Conservation (phyloP, 1,140 invertebrate genomes). For the Papilio aristodemus region DNA sequence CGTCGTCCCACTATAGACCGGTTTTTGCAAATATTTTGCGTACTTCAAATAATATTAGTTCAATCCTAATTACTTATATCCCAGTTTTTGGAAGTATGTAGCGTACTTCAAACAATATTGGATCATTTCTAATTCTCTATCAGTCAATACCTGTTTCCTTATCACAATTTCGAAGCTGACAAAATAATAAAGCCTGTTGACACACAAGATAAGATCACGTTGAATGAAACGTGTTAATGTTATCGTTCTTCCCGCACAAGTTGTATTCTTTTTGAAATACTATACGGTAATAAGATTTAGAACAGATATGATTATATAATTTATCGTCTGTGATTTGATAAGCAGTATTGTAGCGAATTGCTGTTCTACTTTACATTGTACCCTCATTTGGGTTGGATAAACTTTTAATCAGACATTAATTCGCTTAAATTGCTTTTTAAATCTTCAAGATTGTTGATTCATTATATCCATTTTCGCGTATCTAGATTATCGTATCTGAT, state of each 20-base stretch:
- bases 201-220: constrained; percentile 17
- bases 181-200: background rate
- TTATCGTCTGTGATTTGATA: constrained; percentile 15
- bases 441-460: no score
- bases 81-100: no score
- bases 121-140: background rate
- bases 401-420: no score
- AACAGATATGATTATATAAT: background rate
- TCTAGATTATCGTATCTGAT: no score
- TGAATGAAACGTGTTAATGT: background rate
- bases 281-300: background rate
- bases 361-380: background rate
- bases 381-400: background rate
- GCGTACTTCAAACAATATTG: background rate
- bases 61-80: no score
- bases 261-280: constrained; percentile 6
- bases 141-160: background rate
- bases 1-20: no score
- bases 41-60: no score
- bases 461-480: no score
- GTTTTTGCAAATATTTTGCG: no score
- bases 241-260: background rate
- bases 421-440: no score
- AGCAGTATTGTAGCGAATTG: background rate
- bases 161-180: background rate